Base-by-base conservation (phyloP, 2,888 invertebrate species). In the Lepidocyrtoides sp. region DNA sequence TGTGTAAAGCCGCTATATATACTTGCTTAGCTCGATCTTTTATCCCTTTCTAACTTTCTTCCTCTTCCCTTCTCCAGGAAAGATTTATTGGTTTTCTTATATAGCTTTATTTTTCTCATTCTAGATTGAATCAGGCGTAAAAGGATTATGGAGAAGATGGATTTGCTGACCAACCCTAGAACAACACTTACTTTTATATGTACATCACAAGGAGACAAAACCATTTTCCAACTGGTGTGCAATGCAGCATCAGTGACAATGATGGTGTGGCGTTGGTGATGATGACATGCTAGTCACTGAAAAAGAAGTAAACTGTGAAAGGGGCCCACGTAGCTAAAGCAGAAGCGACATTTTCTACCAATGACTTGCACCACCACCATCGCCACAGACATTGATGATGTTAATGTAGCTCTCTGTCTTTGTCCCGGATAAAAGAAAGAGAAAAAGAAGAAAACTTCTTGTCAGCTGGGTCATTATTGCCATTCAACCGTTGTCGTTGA, bases 111-210 rank as follows among this genome's bases (percentile, higher is more conserved):
- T 90, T 89, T 81, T 91, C 91, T 91, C 91, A 91, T 91, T 91
- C 69, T 72, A 91, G 91, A 91, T 91, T 91, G 91, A 86, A 91
- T 90, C 90, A 90, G 90, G 90, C 90, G 90, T 85, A 91, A 91
- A 91, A 86, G 91, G 91, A 91, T 91, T 91, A 91, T 81, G 86
- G 91, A 86, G 75, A 91, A 91, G 91, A 91, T 91, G 81, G 86
- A 91, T 91, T 86, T 86, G 91, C 91, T 91, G 91, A 86, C 91
- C 91, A 91, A 69, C 84, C 90, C 83, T 36, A 36, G 79, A 77
- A 84, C 84, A 84, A 90, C 84, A 51, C 79, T 90, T 82, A 72
- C 81, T 60, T 41, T 36, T 48, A 41, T 12, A 23, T 4, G 23
- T 48, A 75, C 75, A 54, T 87, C n/a, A n/a, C n/a, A n/a, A 36